Conservation (phyloP, 2,797 vertebrate species). For the Gymnothorax javanicus region DNA sequence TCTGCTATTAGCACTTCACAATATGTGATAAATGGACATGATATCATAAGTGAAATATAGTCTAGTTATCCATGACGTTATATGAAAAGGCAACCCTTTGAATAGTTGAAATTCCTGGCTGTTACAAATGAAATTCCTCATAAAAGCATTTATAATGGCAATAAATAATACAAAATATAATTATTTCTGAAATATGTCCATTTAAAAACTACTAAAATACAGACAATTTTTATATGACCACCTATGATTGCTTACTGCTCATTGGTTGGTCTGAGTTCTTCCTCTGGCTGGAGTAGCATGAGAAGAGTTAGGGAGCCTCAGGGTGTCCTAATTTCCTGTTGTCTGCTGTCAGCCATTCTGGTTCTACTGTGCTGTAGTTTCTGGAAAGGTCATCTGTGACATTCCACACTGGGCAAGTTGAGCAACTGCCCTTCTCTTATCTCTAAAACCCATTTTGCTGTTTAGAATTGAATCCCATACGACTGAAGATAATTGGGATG, state of each 20-base stretch:
- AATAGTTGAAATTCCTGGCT: too few relatives aligned
- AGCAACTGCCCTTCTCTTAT: background rate
- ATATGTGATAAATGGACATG: background rate
- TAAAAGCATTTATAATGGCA: background rate
- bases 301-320: background rate
- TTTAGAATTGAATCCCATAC: background rate
- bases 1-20: background rate
- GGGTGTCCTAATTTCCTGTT: conserved; percentile 34
- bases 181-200: too few relatives aligned
- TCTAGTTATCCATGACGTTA: too few relatives aligned
- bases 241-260: background rate
- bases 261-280: background rate
- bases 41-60: too few relatives aligned
- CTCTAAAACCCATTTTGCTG: too few relatives aligned
- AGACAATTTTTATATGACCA: background rate
- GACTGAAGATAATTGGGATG: background rate
- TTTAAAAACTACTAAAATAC: background rate
- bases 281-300: background rate
- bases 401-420: background rate
- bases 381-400: conserved; percentile 5
- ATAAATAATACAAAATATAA: too few relatives aligned
- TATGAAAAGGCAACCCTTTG: too few relatives aligned
- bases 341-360: conserved; percentile 26
- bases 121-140: background rate
- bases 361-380: background rate